Base-by-base conservation (phyloP, 1,140 invertebrate species). In the Acromyrmex echinatior region DNA sequence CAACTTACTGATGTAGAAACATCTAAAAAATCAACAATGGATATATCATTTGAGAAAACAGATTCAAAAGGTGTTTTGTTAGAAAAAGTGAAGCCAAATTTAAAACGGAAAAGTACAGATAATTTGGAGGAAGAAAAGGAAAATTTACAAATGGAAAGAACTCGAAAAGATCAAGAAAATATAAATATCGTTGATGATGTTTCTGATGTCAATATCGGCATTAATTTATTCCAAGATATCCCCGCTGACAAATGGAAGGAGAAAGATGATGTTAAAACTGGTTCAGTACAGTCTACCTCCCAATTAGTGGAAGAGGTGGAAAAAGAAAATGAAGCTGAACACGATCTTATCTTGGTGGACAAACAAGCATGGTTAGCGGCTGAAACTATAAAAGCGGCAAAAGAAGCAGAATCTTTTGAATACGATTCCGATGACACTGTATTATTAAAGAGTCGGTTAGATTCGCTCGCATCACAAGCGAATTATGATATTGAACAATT, bases 341-440 rank as follows among this genome's bases (percentile, higher is more conserved):
- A 62, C 9, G 90, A 93, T 71, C 74, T 93, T 18, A 25, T 90
- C 51, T 87, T 92, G 7, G 85, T 89, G 3, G 82, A 92, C 35
- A 90, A 77, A 65, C 66, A 87, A 28, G 45, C 84, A 18, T 88
- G 78, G 85, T 65, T 71, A 6, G 35, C 49, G 14, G 76, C 86
- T 45, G 85, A 91, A 77, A 88, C 71, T 0, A 31, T 81, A 4
- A 70, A 65, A 45, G n/a, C 31, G 0, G 25, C 31, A 0, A 79
- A 86, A 18, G 65, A 82, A 2, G 60, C 86, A 18, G 39, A 68
- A 39, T 28, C 25, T 7, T 88, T 39, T 3, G 87, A 91, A 77
- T 89, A 87, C 65, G 91, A 93, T 86, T 92, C 89, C 3, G 89
- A 92, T 45, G 91, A 93, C 56, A 92, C 89, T 0, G 51, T 92